Percentiles rank a stretch among this genome's conserved stretches.
Conservation (phyloP, 1,140 invertebrate genomes). For the Samia ricini region DNA sequence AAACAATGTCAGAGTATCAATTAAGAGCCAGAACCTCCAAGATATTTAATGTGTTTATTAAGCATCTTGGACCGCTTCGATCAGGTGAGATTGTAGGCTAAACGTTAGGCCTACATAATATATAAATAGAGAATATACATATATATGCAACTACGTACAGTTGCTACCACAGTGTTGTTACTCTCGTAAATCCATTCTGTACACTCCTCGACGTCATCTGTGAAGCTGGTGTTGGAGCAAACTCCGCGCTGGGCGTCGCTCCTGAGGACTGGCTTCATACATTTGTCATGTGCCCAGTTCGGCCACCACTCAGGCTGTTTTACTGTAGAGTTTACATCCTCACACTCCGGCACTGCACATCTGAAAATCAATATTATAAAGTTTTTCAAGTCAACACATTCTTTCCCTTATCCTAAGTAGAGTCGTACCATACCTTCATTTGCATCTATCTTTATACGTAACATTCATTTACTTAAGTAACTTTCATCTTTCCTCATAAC, state of each 20-base stretch:
- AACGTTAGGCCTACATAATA: too few relatives aligned
- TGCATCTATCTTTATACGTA: too few relatives aligned
- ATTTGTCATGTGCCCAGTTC: constrained; percentile 30
- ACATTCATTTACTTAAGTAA: too few relatives aligned
- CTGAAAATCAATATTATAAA: constrained; percentile 12
- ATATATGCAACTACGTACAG: constrained; percentile 32
- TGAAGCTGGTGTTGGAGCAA: constrained; percentile 46
- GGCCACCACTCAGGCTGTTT: constrained; percentile 42
- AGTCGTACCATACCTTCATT: too few relatives aligned
- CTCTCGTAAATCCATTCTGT: constrained; percentile 55
- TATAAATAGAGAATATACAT: too few relatives aligned
- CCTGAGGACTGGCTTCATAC: constrained; percentile 38
- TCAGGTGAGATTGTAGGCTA: too few relatives aligned
- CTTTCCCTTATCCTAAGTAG: too few relatives aligned
- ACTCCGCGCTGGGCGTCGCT: neutral
- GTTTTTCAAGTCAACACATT: neutral
- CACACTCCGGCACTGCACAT: constrained; percentile 47
- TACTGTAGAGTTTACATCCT: constrained; percentile 20
- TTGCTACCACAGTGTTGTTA: constrained; percentile 46
- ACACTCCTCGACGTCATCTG: constrained; percentile 29
- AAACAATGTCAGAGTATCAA: too few relatives aligned
- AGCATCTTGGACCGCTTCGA: too few relatives aligned
- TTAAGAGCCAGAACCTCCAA: too few relatives aligned
- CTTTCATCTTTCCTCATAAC: too few relatives aligned
- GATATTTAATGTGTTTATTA: too few relatives aligned